Percentiles rank a stretch among this genome's conserved stretches.
phyloP scores from a whole-genome alignment of 2,888 invertebrate species.

The Apodemia zela region DNA sequence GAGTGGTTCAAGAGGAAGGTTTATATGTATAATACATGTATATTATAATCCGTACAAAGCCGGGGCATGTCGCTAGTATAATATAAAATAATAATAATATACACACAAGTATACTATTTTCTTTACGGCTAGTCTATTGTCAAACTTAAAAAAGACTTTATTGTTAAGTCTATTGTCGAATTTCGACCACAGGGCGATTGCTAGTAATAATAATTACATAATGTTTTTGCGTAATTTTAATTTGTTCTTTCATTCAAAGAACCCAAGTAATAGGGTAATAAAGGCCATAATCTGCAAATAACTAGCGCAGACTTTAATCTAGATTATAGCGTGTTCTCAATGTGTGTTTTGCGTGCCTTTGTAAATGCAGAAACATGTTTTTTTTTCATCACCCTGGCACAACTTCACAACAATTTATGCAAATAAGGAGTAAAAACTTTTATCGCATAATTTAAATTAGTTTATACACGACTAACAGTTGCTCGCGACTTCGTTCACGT shows the following conservation, averaged over 20 bases:
- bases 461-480: too few species aligned
- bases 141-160: too few species aligned
- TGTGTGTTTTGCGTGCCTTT: slow-evolving; percentile 2
- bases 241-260: not conserved
- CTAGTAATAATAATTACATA: not conserved
- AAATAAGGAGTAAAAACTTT: not conserved
- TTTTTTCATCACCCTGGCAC: not conserved
- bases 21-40: too few species aligned
- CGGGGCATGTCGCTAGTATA: too few species aligned
- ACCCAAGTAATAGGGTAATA: not conserved
- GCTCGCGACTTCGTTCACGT: too few species aligned
- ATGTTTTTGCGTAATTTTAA: not conserved
- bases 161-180: too few species aligned
- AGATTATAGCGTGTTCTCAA: slow-evolving; percentile 7
- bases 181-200: too few species aligned
- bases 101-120: too few species aligned
- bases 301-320: slow-evolving; percentile 5
- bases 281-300: slow-evolving; percentile 7
- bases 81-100: too few species aligned
- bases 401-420: not conserved
- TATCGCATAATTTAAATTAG: not conserved
- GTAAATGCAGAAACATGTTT: not conserved
- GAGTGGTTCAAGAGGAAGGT: too few species aligned
- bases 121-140: too few species aligned
- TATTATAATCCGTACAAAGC: too few species aligned